Conservation (phyloP, 2,888 invertebrate genomes). For the Craniophora ligustri region DNA sequence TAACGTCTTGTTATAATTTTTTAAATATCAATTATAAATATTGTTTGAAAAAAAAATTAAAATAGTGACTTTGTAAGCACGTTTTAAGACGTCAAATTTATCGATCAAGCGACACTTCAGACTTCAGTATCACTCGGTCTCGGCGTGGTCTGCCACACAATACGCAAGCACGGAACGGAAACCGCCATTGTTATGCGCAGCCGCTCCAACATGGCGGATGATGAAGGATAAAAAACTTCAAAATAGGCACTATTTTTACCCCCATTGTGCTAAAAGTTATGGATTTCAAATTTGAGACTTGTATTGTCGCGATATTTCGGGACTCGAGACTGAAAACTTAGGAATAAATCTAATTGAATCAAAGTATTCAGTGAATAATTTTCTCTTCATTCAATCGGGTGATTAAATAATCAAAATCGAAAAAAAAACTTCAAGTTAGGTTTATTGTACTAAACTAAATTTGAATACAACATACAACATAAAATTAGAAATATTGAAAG, state of each 20-base stretch:
- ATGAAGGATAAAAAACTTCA: constrained; percentile 34
- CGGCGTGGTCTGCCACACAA: constrained; percentile 36
- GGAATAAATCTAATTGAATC: constrained; percentile 25
- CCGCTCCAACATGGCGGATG: constrained; percentile 41
- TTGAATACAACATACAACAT: not conserved
- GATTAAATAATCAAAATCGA: too few species aligned
- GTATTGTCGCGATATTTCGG: constrained; percentile 24
- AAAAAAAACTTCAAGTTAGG: not conserved
- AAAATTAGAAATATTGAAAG: not conserved
- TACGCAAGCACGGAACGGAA: constrained; percentile 40
- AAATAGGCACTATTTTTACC: constrained; percentile 32
- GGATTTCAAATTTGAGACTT: constrained; percentile 34
- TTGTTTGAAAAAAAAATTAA: too few species aligned
- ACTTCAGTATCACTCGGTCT: constrained; percentile 26
- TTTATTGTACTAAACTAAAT: not conserved
- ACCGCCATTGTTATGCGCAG: constrained; percentile 47
- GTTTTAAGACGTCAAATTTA: not conserved
- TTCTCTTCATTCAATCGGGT: constrained; percentile 8
- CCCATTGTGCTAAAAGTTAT: constrained; percentile 44
- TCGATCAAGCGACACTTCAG: constrained; percentile 12
- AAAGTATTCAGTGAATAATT: not conserved
- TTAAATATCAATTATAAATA: too few species aligned
- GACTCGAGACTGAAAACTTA: constrained; percentile 1
- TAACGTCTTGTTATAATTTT: too few species aligned
- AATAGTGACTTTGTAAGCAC: not conserved